Percentiles rank a stretch among this genome's conserved stretches.
Conservation (phyloP, 2,113 vertebrate genomes). For the Hypomesus transpacificus region DNA sequence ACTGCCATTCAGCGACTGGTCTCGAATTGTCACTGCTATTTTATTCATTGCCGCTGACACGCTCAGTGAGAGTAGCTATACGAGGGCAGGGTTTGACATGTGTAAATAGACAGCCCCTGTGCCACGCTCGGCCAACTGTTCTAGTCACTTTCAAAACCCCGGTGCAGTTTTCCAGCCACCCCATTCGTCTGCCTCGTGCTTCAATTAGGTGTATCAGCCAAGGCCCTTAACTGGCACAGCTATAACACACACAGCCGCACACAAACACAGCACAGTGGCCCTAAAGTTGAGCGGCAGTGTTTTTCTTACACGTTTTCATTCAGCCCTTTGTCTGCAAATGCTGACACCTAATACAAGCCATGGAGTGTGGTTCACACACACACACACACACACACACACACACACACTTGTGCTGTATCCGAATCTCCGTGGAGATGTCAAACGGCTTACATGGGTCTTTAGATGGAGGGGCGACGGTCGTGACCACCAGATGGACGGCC, state of each 20-base stretch:
- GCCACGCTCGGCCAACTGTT: constrained; percentile 41
- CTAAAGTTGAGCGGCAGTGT: too few species aligned
- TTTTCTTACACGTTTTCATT: too few species aligned
- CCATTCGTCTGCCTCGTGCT: constrained; percentile 37
- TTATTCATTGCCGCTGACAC: constrained; percentile 35
- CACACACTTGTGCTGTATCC: too few species aligned
- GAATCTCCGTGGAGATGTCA: too few species aligned
- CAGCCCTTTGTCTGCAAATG: too few species aligned
- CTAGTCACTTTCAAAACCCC: constrained; percentile 37
- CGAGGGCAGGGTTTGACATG: constrained; percentile 52
- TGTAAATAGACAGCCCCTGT: constrained; percentile 51
- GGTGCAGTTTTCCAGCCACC: constrained; percentile 46
- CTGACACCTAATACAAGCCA: too few species aligned
- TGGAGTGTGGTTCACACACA: too few species aligned
- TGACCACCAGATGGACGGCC: neutral
- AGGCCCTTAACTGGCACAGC: constrained; percentile 18
- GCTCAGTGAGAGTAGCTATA: constrained; percentile 46
- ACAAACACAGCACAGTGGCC: too few species aligned
- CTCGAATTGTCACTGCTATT: constrained; percentile 35
- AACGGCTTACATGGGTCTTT: too few species aligned
- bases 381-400: too few species aligned
- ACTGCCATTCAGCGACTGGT: constrained; percentile 45
- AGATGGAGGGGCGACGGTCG: too few species aligned
- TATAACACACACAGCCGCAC: neutral
- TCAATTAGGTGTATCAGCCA: constrained; percentile 32